These are phyloP conservation scores for Puffinus mauretanicus DNA, from an alignment of 2,113 vertebrate genomes.

Conservation along the genomic window DNA sequence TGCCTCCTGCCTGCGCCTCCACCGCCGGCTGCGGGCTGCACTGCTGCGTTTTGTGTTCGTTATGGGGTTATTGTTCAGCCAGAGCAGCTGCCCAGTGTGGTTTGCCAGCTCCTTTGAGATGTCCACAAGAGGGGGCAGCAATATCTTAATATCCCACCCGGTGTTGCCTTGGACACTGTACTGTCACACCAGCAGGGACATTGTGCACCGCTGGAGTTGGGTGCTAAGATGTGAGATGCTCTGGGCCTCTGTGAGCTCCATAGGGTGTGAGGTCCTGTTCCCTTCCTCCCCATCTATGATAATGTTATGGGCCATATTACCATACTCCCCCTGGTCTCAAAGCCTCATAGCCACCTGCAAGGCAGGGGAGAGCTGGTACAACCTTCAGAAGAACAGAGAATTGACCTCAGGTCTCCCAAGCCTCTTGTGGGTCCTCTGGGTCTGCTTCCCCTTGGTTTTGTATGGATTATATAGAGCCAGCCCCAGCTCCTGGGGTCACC, in stretches of 20 bases:
- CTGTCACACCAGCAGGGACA: not conserved
- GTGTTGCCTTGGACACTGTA: not conserved
- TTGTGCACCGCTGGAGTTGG: not conserved
- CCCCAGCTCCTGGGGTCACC: not conserved
- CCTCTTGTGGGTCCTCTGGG: not conserved
- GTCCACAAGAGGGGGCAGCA: not conserved
- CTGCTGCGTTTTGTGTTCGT: not conserved
- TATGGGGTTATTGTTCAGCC: not conserved
- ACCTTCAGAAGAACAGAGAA: not conserved
- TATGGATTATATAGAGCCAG: not conserved
- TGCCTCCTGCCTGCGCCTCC: not conserved
- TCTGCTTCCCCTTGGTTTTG: not conserved
- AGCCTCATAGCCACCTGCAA: not conserved
- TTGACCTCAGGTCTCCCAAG: not conserved
- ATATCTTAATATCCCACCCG: not conserved
- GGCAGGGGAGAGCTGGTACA: not conserved
- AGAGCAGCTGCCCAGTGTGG: not conserved
- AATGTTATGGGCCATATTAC: not conserved
- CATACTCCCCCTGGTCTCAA: not conserved
- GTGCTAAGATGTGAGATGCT: not conserved
- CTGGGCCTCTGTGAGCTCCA: not conserved
- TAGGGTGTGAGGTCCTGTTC: not conserved
- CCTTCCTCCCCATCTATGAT: not conserved
- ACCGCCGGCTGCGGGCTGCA: fast-evolving
- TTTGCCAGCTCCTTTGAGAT: not conserved